These are phyloP conservation scores for Ardeotis arabs DNA, from an alignment of 2,113 vertebrate species.

Conservation along the genomic window DNA sequence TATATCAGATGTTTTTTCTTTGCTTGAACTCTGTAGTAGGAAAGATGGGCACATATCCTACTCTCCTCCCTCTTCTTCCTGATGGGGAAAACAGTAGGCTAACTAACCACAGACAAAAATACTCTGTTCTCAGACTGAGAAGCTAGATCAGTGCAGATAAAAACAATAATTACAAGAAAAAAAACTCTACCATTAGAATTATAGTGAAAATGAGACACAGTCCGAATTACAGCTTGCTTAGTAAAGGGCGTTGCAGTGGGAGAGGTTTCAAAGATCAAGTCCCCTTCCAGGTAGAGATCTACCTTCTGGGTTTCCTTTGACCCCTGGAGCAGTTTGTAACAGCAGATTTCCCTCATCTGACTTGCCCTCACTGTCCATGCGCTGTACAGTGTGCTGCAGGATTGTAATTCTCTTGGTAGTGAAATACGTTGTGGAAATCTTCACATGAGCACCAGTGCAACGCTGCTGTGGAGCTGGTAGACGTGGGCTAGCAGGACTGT, in stretches of 20 bases:
- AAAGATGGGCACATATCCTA: background rate
- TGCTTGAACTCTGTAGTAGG: background rate
- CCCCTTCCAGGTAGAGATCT: background rate
- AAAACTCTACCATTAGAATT: background rate
- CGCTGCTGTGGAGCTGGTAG: background rate
- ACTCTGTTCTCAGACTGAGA: background rate
- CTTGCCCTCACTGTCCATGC: background rate
- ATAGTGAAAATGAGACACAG: background rate
- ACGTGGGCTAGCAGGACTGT: fast-evolving
- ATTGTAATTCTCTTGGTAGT: background rate
- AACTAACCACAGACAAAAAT: background rate
- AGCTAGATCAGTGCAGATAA: background rate
- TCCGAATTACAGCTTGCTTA: background rate
- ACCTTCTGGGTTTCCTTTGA: background rate
- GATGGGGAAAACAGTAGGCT: background rate
- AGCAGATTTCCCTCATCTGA: background rate
- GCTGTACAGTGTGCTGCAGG: background rate
- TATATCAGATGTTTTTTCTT: background rate
- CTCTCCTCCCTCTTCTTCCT: background rate
- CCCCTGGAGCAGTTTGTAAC: background rate
- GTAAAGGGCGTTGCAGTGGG: background rate
- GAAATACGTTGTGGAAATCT: background rate
- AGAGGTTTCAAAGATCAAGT: background rate
- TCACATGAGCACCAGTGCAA: fast-evolving
- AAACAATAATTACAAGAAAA: background rate